Percentiles rank a stretch among this genome's conserved stretches.
Evolutionary conservation across 2,113 vertebrate species (phyloP).

Genomic region (Pseudorhombus dupliciocellatus): DNA sequence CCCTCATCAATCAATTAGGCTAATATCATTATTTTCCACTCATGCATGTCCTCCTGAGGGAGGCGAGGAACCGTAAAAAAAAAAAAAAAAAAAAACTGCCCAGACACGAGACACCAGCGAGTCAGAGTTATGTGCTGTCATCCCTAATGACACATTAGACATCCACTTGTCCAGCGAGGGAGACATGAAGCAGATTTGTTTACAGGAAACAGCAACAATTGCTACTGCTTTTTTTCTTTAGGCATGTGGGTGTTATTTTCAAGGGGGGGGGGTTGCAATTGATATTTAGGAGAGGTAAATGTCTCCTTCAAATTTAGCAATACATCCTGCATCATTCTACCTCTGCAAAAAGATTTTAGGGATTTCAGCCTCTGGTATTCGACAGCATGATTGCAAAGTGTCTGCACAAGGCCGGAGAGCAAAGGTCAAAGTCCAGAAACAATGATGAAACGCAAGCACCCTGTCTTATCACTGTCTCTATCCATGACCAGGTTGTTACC

Average conservation of each 20-base stretch:
- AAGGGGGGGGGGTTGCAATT: neutral
- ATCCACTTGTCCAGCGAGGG: conserved; percentile 9
- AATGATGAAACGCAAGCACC: conserved; percentile 47
- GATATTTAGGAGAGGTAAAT: neutral
- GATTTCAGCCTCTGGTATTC: neutral
- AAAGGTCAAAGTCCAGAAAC: conserved; percentile 65
- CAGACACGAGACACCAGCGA: neutral
- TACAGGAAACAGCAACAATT: conserved; percentile 12
- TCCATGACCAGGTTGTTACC: conserved; percentile 38
- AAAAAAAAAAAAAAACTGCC: neutral
- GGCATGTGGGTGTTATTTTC: neutral
- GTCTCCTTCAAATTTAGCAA: neutral
- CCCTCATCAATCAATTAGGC: conserved; percentile 24
- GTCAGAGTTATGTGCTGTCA: neutral
- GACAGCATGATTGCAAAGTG: neutral
- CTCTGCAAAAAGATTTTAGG: neutral
- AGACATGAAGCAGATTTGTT: neutral
- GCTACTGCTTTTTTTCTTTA: neutral
- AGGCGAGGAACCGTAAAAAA: conserved; percentile 19
- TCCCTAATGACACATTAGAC: conserved; percentile 9
- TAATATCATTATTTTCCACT: conserved; percentile 56
- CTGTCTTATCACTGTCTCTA: conserved; percentile 21
- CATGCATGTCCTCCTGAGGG: conserved; percentile 8
- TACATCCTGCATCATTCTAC: neutral
- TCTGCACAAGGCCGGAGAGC: conserved; percentile 24